These are phyloP conservation scores for Bombyx huttoni DNA, from an alignment of 2,888 invertebrate species.

Conservation along the genomic window DNA sequence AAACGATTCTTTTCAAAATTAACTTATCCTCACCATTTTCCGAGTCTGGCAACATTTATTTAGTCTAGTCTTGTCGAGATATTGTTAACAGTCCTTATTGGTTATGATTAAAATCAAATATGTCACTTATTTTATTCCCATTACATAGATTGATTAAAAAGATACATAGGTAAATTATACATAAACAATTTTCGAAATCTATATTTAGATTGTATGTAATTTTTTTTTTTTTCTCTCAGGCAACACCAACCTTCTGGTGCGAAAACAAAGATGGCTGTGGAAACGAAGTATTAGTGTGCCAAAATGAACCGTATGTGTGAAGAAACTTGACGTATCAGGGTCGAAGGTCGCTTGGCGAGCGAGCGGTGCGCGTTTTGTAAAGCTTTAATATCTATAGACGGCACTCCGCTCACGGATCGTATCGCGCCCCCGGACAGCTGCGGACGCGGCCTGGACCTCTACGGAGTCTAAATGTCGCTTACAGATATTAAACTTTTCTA, in stretches of 20 bases:
- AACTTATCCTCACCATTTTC: too few species aligned
- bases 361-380: constrained; percentile 6
- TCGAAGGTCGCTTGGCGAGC: constrained; percentile 21
- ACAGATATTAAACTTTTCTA: not conserved
- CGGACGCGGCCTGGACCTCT: too few species aligned
- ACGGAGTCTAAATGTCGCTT: constrained; percentile 12
- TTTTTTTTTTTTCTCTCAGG: not conserved
- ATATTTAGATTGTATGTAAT: not conserved
- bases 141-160: not conserved
- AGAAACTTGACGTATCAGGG: constrained; percentile 26
- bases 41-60: too few species aligned
- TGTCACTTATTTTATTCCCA: not conserved
- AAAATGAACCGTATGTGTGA: constrained; percentile 19
- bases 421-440: too few species aligned
- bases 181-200: not conserved
- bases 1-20: too few species aligned
- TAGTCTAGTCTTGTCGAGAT: too few species aligned
- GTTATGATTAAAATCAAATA: too few species aligned
- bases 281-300: constrained; percentile 20
- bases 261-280: constrained; percentile 10
- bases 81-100: too few species aligned
- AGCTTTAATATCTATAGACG: not conserved
- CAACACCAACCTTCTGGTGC: constrained; percentile 14
- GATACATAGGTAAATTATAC: not conserved
- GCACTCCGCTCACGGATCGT: too few species aligned